Percentiles rank a stretch among this genome's conserved stretches.
These are phyloP conservation scores for Gibbula magus DNA, from an alignment of 2,888 invertebrate genomes.

Conservation along the genomic window DNA sequence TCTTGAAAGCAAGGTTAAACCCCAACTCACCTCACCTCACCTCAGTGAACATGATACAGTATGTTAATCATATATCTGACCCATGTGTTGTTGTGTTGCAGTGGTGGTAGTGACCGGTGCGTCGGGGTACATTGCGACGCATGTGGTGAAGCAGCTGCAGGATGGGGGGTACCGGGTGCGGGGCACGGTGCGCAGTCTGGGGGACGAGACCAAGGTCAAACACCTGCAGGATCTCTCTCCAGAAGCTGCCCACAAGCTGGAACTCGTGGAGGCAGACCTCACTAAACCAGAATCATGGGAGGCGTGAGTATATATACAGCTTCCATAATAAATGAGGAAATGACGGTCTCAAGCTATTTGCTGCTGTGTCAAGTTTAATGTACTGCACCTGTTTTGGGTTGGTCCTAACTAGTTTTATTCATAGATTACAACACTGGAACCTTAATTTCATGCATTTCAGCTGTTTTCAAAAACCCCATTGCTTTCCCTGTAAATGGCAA, in stretches of 20 bases:
- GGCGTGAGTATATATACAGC: conserved; percentile 49
- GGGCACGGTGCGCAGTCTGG: conserved; percentile 76
- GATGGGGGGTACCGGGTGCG: conserved; percentile 76
- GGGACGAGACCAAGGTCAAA: conserved; percentile 72
- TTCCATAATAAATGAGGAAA: neutral
- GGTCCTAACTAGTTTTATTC: neutral
- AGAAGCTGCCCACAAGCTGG: conserved; percentile 74
- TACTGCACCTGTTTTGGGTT: neutral
- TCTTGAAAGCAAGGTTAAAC: too few relatives aligned
- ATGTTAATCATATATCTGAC: too few relatives aligned
- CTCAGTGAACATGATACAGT: too few relatives aligned
- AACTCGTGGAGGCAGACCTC: conserved; percentile 77
- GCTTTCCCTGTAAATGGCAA: too few relatives aligned
- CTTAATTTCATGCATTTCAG: too few relatives aligned
- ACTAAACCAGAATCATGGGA: conserved; percentile 74
- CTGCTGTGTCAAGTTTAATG: neutral
- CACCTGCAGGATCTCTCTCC: conserved; percentile 71
- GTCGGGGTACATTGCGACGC: conserved; percentile 77
- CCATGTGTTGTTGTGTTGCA: conserved; percentile 24
- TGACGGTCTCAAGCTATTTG: neutral
- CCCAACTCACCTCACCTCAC: too few relatives aligned
- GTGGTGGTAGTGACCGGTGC: conserved; percentile 78
- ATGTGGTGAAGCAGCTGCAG: conserved; percentile 76
- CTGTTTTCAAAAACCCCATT: too few relatives aligned
- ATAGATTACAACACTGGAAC: too few relatives aligned